phyloP scores from a whole-genome alignment of 1,140 invertebrate genomes.

The Papilio xuthus region DNA sequence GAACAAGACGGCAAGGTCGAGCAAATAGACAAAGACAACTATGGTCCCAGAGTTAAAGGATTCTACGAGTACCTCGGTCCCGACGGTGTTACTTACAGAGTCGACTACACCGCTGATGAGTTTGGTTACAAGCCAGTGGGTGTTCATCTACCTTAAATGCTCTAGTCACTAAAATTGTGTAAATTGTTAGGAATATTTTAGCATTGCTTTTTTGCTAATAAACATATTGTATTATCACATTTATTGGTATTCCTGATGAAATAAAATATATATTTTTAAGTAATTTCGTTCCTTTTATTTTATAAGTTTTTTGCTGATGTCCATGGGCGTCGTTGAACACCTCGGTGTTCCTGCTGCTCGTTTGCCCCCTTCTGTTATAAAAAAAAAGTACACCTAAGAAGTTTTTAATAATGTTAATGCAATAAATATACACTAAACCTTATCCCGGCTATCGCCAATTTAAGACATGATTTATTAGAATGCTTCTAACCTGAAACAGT shows the following conservation, averaged over 20 bases:
- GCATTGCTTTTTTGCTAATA: neutral
- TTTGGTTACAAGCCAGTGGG: constrained; percentile 3
- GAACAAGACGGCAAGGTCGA: constrained; percentile 28
- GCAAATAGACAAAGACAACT: constrained; percentile 20
- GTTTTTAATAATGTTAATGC: too few species aligned
- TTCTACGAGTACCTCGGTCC: constrained; percentile 32
- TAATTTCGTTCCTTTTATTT: neutral
- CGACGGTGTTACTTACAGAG: constrained; percentile 33
- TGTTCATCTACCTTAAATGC: constrained; percentile 26
- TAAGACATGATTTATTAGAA: too few species aligned
- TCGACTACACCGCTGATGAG: constrained; percentile 33
- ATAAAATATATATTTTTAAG: neutral
- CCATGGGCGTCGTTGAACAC: too few species aligned
- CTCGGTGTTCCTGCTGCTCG: too few species aligned
- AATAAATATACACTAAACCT: too few species aligned
- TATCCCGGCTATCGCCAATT: too few species aligned
- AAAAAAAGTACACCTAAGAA: too few species aligned
- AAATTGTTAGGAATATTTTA: neutral
- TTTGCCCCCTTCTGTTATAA: too few species aligned
- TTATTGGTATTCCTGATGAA: neutral
- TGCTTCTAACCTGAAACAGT: too few species aligned
- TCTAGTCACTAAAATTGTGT: constrained; percentile 18
- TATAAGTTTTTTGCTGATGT: too few species aligned
- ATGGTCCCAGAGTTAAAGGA: constrained; percentile 23
- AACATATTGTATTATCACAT: neutral